Base-by-base conservation (phyloP, 2,888 invertebrate genomes). In the Dysmachus trigonus region DNA sequence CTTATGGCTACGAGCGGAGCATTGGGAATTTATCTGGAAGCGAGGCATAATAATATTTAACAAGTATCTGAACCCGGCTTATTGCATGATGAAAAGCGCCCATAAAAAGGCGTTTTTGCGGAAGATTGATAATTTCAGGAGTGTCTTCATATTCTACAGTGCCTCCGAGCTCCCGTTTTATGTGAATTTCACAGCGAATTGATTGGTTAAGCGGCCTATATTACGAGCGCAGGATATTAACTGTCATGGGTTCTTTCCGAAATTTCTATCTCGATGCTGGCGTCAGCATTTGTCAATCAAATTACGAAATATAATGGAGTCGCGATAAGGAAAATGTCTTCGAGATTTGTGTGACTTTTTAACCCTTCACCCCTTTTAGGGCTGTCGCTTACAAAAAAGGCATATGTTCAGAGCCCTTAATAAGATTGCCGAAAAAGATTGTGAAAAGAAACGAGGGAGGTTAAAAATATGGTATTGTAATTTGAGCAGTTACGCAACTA, bases 111-210 rank as follows among this genome's bases (percentile, higher is more conserved):
- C 79, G 79, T 79, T 79, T 79, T 79, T 79, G 79, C 30, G 79
- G 47, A 79, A 79, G 79, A 79, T 79, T 79, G 79, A 79, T 79
- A 79, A 79, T 79, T 41, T 79, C 79, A 79, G 30, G 79, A 47
- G 27, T 47, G 79, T 41, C 73, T 62, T 62, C 62, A 62, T 62
- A 62, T 27, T 62, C 22, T 18, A 22, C 5, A 62, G 10, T 62
- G 62, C 27, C 62, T 27, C 62, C 27, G 8, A 62, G 8, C 62
- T 22, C n/a, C 22, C 62, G 27, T 62, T 62, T 62, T 62, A 62
- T 62, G 62, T 62, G 62, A 62, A 62, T 62, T 62, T 62, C 62
- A 62, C 62, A 62, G 62, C 62, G 62, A 62, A 62, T 62, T 62
- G 62, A 62, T 62, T 62, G 62, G 62, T 62, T 62, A 62, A 62